These are phyloP conservation scores for Geotrypetes seraphini DNA, from an alignment of 2,797 vertebrate genomes.

Conservation along the genomic window DNA sequence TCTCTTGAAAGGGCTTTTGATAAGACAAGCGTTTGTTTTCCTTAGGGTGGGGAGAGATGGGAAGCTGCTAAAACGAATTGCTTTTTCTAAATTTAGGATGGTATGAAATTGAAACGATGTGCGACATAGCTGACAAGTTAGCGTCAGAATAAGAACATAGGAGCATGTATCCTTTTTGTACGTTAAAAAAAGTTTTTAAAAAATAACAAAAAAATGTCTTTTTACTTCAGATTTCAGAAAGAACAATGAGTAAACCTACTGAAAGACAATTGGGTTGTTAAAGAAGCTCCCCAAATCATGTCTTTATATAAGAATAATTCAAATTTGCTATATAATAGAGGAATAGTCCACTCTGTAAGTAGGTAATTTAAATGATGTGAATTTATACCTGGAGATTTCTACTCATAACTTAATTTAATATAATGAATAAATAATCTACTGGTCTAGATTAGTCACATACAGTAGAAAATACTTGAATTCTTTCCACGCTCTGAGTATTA, in stretches of 20 bases:
- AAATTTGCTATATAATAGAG: neutral
- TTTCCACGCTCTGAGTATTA: constrained; percentile 18
- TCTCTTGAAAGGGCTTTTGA: too few species aligned
- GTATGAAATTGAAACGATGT: too few species aligned
- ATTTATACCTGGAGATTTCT: neutral
- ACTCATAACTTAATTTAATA: too few species aligned
- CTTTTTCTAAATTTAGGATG: too few species aligned
- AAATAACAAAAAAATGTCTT: neutral
- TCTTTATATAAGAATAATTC: constrained; percentile 10
- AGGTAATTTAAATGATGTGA: neutral
- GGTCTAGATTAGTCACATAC: too few species aligned
- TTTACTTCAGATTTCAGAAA: neutral
- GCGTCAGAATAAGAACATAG: constrained; percentile 7
- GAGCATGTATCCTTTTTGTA: constrained; percentile 1
- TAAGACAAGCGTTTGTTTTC: too few species aligned
- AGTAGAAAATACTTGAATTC: constrained; percentile 25
- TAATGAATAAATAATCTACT: too few species aligned
- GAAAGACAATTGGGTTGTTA: constrained; percentile 4
- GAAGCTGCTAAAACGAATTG: too few species aligned
- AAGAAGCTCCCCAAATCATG: constrained; percentile 1
- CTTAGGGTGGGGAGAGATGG: too few species aligned
- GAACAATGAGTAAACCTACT: neutral
- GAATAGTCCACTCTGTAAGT: neutral
- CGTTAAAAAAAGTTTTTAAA: constrained; percentile 11
- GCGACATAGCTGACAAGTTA: too few species aligned